Percentiles rank a stretch among this genome's conserved stretches.
These are phyloP conservation scores for Epizoanthus rinbou DNA, from an alignment of 92 coral and sea anemone species.

Conservation along the genomic window DNA sequence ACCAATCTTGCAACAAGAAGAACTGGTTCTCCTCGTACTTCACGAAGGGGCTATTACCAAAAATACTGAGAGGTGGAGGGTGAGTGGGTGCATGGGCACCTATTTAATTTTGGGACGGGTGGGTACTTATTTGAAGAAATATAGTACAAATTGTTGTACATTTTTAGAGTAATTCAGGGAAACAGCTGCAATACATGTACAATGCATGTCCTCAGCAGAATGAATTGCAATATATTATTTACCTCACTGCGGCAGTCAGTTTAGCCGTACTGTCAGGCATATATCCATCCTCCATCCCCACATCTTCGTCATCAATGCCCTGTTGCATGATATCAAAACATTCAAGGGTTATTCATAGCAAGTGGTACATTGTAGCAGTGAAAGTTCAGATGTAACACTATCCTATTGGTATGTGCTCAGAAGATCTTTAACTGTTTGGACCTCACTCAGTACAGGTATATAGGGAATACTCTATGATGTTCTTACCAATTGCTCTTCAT, in stretches of 20 bases:
- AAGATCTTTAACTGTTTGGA: not conserved
- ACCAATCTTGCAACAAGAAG: too few relatives aligned
- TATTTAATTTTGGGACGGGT: too few relatives aligned
- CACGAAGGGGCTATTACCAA: too few relatives aligned
- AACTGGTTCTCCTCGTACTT: too few relatives aligned
- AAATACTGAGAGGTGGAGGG: too few relatives aligned
- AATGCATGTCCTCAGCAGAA: not conserved
- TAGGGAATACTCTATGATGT: too few relatives aligned
- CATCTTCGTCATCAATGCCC: constrained; percentile 95
- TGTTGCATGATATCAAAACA: constrained; percentile 3
- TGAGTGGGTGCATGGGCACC: too few relatives aligned
- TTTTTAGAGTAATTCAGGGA: not conserved
- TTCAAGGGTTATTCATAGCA: not conserved
- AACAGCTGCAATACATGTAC: not conserved
- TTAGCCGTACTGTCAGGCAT: constrained; percentile 90
- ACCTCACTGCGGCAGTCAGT: constrained; percentile 99
- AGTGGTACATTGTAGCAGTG: not conserved
- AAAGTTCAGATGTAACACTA: not conserved
- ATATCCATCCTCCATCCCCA: constrained; percentile 82
- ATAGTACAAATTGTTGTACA: not conserved
- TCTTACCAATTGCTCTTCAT: too few relatives aligned
- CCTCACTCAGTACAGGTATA: too few relatives aligned
- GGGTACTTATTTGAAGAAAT: too few relatives aligned
- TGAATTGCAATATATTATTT: not conserved
- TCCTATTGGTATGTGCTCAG: not conserved